Evolutionary conservation across 2,113 vertebrate species (phyloP).

Genomic region (Corvus moneduloides): DNA sequence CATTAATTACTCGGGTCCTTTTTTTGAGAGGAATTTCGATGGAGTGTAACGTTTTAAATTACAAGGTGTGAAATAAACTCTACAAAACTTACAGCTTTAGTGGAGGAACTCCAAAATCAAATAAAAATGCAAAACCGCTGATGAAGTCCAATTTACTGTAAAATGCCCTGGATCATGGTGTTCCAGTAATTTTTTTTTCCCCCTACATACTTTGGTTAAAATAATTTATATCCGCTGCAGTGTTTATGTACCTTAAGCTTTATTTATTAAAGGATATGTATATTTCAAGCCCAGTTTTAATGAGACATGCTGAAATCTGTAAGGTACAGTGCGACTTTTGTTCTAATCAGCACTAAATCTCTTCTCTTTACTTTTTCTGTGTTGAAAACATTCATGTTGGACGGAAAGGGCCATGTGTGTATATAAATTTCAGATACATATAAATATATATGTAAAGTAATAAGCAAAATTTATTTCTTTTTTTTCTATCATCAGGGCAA

Average conservation of each 20-base stretch:
- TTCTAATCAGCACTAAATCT: slow-evolving; percentile 68
- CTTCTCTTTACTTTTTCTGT: slow-evolving; percentile 63
- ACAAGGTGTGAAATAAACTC: slow-evolving; percentile 64
- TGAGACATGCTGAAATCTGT: slow-evolving; percentile 66
- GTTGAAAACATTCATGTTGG: slow-evolving; percentile 66
- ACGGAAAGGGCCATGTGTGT: not conserved
- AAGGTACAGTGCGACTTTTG: slow-evolving; percentile 68
- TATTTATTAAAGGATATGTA: slow-evolving; percentile 67
- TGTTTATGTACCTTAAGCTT: slow-evolving; percentile 65
- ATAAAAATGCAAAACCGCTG: slow-evolving; percentile 62
- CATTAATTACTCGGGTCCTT: slow-evolving; percentile 49
- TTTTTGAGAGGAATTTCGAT: slow-evolving; percentile 60
- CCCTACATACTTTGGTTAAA: slow-evolving; percentile 64
- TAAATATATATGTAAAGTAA: slow-evolving; percentile 16
- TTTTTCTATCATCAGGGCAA: not conserved
- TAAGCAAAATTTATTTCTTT: slow-evolving; percentile 17
- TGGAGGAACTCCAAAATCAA: slow-evolving; percentile 65
- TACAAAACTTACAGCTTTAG: slow-evolving; percentile 61
- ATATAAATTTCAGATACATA: slow-evolving; percentile 14
- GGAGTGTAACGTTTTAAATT: slow-evolving; percentile 65
- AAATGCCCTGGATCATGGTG: slow-evolving; percentile 41
- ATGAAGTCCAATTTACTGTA: slow-evolving; percentile 62
- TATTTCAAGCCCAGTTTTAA: slow-evolving; percentile 68
- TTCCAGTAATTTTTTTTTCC: slow-evolving; percentile 43
- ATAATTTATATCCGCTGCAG: slow-evolving; percentile 67